phyloP scores from a whole-genome alignment of 30 jellyfish, hydroid and myxozoan species.

The Aurelia sp. region DNA sequence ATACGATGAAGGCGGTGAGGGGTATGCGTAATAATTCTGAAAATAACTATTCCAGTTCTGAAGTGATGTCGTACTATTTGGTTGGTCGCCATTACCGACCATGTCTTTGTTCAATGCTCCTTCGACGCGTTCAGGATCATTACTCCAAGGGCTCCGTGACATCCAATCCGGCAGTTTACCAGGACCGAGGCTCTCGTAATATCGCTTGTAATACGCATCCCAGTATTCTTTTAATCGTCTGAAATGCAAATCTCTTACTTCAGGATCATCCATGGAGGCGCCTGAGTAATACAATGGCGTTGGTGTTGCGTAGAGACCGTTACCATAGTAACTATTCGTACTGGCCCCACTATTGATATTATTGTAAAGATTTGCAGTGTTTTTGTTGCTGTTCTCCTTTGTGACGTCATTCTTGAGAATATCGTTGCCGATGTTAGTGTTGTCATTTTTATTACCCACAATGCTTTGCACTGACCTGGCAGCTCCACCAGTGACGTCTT shows the following conservation, averaged over 20 bases:
- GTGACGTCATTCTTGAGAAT: background rate
- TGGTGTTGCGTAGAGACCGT: slow-evolving; percentile 1
- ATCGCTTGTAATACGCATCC: slow-evolving; percentile 61
- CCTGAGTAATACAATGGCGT: background rate
- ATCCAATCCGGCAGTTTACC: slow-evolving; percentile 60
- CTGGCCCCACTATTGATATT: background rate
- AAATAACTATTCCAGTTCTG: slow-evolving; percentile 59
- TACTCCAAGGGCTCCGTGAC: slow-evolving; percentile 76
- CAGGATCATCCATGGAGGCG: background rate
- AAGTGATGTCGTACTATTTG: slow-evolving; percentile 15
- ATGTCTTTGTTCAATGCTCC: slow-evolving; percentile 61
- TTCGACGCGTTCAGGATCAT: slow-evolving; percentile 71
- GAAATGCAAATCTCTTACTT: slow-evolving; percentile 17
- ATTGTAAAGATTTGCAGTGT: no score
- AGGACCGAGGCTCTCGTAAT: slow-evolving; percentile 57
- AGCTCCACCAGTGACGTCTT: slow-evolving; percentile 58
- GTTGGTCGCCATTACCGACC: slow-evolving; percentile 9
- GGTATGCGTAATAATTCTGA: slow-evolving; percentile 48
- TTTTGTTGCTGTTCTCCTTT: slow-evolving; percentile 2
- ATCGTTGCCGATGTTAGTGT: background rate
- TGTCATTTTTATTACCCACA: background rate
- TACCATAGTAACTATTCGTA: background rate
- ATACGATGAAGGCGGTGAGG: slow-evolving; percentile 18
- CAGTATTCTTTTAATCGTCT: slow-evolving; percentile 52
- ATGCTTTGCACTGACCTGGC: slow-evolving; percentile 61